Base-by-base conservation (phyloP, 1,140 invertebrate species). In the Coenobita brevimanus region DNA sequence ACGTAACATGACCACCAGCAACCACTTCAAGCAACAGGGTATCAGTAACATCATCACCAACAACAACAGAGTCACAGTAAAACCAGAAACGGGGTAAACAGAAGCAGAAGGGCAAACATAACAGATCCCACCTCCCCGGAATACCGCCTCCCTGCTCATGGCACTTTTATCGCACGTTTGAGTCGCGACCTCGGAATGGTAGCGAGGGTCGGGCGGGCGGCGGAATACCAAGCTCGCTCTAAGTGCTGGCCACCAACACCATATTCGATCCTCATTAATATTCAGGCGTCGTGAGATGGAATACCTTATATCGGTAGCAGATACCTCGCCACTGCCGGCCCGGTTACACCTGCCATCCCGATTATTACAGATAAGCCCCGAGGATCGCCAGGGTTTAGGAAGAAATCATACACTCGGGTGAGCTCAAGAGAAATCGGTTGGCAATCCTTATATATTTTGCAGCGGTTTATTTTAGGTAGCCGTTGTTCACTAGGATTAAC, bases 201-300 rank as follows among this genome's bases (percentile, higher is more conserved):
- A 64, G 46, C 75, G n/a, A 62, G 30, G 30, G 15, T 10, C 41
- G 21, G 1, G 62, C 17, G 73, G 33, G 38, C 43, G n/a, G 60
- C 41, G 60, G 76, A 27, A 79, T 69, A 50, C 67, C 67, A 46
- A 3, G 30, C 30, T 54, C 17, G 24, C n/a, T 64, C 21, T 27
- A 82, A n/a, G 60, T 41, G 62, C 80, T 62, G 30, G 41, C 50
- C 15, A 73, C 46, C 71, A 62, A 62, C 43, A 27, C 82, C 82
- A 62, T 85, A 85, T 85, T 85, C 76, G 82, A 85, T 41, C 10
- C 24, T 85, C 69, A 76, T 85, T 78, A 76, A 41, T 78, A 85
- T 85, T 60, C 82, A 62, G 41, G 75, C 69, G 60, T 27, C 69
- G 82, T 78, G 82, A 85, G 73, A 85, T 71, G 57, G 82, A 76